phyloP scores from a whole-genome alignment of 1,140 invertebrate genomes.

The Drosophila orosa region DNA sequence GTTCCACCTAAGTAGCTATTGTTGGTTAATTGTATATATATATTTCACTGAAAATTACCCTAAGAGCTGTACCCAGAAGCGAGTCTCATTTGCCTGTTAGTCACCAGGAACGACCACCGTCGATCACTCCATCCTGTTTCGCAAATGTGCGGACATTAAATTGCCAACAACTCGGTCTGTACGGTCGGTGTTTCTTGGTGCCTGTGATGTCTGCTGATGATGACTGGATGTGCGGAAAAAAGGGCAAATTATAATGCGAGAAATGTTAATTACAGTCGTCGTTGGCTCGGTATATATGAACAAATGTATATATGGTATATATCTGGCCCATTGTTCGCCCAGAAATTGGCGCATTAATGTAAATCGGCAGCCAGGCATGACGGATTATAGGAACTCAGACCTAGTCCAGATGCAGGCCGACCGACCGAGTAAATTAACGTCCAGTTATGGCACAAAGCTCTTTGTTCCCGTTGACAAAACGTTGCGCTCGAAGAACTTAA shows the following conservation, averaged over 20 bases:
- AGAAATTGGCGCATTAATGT: conserved; percentile 73
- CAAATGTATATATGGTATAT: conserved; percentile 23
- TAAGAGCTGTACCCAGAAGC: conserved; percentile 16
- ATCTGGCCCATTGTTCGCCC: conserved; percentile 59
- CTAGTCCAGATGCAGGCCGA: conserved; percentile 46
- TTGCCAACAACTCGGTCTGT: conserved; percentile 50
- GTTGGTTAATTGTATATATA: neutral
- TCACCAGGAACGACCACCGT: conserved; percentile 42
- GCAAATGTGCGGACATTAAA: conserved; percentile 74
- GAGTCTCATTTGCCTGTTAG: conserved; percentile 52
- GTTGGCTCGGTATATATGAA: conserved; percentile 13
- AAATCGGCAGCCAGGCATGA: conserved; percentile 70
- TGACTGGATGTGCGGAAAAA: conserved; percentile 58
- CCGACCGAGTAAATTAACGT: conserved; percentile 59
- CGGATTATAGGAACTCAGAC: conserved; percentile 71
- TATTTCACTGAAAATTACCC: conserved; percentile 13
- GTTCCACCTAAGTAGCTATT: conserved; percentile 20
- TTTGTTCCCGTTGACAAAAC: conserved; percentile 69
- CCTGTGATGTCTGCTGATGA: conserved; percentile 26
- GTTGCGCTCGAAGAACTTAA: conserved; percentile 62
- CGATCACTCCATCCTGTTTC: conserved; percentile 27
- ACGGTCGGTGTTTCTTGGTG: conserved; percentile 16
- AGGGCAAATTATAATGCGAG: conserved; percentile 77
- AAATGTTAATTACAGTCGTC: conserved; percentile 77
- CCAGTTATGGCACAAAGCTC: conserved; percentile 62